Percentiles rank a stretch among this genome's conserved stretches.
phyloP scores from a whole-genome alignment of 2,797 vertebrate genomes.

The Lacerta bilineata region DNA sequence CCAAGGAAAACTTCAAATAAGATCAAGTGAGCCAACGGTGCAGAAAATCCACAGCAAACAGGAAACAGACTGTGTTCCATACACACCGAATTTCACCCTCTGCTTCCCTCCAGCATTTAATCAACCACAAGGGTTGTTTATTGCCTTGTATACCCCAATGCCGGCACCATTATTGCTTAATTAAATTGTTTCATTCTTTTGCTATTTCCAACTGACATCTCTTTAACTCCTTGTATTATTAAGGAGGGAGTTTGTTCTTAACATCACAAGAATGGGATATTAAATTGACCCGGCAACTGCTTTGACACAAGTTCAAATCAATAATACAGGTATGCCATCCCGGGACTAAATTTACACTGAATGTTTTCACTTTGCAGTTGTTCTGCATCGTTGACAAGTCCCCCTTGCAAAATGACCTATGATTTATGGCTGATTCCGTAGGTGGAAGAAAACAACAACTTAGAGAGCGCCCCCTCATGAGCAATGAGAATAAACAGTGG shows the following conservation, averaged over 20 bases:
- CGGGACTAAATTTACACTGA: constrained; percentile 62
- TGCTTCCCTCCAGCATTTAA: constrained; percentile 69
- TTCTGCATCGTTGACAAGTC: constrained; percentile 45
- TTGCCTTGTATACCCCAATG: constrained; percentile 64
- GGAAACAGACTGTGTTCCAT: constrained; percentile 50
- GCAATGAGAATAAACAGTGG: not conserved
- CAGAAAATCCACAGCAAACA: constrained; percentile 21
- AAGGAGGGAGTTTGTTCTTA: constrained; percentile 72
- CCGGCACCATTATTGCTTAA: constrained; percentile 73
- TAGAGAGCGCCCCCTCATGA: not conserved
- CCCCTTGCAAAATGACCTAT: constrained; percentile 42
- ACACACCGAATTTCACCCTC: constrained; percentile 66
- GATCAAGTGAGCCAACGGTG: not conserved
- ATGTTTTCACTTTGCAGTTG: constrained; percentile 60
- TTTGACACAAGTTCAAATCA: constrained; percentile 77
- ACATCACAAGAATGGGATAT: constrained; percentile 68
- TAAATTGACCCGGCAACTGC: constrained; percentile 72
- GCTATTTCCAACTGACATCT: constrained; percentile 73
- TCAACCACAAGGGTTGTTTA: constrained; percentile 72
- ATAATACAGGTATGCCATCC: constrained; percentile 69
- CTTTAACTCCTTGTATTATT: constrained; percentile 78
- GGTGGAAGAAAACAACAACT: constrained; percentile 70
- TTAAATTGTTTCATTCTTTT: constrained; percentile 80
- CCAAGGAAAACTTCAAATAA: not conserved
- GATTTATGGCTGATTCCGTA: constrained; percentile 83